phyloP scores from a whole-genome alignment of 2,797 vertebrate genomes.

The Oophaga sylvatica region DNA sequence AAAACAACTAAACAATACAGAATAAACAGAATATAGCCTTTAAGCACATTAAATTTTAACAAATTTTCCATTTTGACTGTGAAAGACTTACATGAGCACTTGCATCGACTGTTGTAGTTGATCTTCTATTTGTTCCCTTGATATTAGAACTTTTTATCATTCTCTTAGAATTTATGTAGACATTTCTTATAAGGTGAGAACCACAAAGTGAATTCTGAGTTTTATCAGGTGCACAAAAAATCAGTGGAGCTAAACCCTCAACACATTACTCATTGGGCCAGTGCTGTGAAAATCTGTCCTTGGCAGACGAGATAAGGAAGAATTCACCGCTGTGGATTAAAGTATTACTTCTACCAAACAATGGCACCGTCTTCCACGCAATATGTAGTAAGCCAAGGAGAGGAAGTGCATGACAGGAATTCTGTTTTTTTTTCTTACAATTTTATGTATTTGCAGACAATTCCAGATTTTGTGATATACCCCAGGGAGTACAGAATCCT shows the following conservation, averaged over 20 bases:
- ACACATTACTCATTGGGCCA: slow-evolving; percentile 33
- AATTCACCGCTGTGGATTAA: slow-evolving; percentile 48
- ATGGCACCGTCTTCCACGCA: slow-evolving; percentile 3
- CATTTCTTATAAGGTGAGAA: slow-evolving; percentile 35
- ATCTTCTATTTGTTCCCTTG: not conserved
- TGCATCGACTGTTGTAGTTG: not conserved
- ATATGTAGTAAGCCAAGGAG: slow-evolving; percentile 35
- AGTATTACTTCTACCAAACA: slow-evolving; percentile 44
- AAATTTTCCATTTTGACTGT: not conserved
- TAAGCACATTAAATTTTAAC: not conserved
- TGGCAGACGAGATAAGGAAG: slow-evolving; percentile 45
- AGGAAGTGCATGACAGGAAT: not conserved
- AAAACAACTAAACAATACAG: no score
- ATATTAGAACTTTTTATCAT: slow-evolving; percentile 1
- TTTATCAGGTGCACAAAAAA: slow-evolving; percentile 43
- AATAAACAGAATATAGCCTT: not conserved
- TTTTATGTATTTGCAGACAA: not conserved
- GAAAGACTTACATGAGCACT: not conserved
- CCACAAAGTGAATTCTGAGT: slow-evolving; percentile 28
- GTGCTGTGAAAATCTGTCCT: slow-evolving; percentile 44
- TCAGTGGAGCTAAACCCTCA: slow-evolving; percentile 40
- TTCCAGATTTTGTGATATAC: not conserved
- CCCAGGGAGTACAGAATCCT: not conserved
- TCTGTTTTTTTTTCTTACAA: not conserved
- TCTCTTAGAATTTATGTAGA: slow-evolving; percentile 12